Percentiles rank a stretch among this genome's conserved stretches.
These are phyloP conservation scores for Ips typographus DNA, from an alignment of 1,140 invertebrate genomes.

Conservation along the genomic window DNA sequence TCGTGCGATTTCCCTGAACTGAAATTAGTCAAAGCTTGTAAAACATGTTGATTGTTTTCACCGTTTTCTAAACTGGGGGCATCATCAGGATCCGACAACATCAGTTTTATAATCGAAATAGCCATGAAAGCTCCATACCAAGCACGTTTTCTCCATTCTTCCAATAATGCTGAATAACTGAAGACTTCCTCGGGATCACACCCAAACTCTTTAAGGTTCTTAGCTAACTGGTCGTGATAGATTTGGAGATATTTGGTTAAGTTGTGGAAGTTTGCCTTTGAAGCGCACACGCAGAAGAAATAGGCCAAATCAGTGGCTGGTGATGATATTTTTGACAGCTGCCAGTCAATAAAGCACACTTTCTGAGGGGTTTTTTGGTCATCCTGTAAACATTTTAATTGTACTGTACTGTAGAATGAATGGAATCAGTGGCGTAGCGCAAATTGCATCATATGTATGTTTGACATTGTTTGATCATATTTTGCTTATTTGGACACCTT, in stretches of 20 bases:
- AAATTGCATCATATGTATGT: too few species aligned
- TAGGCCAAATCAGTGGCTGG: conserved; percentile 60
- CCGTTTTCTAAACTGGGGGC: background rate
- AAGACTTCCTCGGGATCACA: conserved; percentile 53
- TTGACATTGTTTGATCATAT: too few species aligned
- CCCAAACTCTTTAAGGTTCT: conserved; percentile 40
- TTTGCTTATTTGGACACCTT: too few species aligned
- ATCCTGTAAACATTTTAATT: background rate
- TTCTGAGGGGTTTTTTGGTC: conserved; percentile 11
- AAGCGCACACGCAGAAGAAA: conserved; percentile 57
- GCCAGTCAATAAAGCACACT: conserved; percentile 57
- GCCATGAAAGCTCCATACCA: conserved; percentile 49
- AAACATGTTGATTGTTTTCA: background rate
- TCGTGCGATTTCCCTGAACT: background rate
- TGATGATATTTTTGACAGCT: conserved; percentile 56
- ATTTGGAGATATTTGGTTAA: conserved; percentile 33
- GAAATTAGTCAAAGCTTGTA: background rate
- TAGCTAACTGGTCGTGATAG: conserved; percentile 36
- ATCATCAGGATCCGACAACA: conserved; percentile 25
- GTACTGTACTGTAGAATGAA: too few species aligned
- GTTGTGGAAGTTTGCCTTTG: conserved; percentile 44
- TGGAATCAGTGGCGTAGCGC: too few species aligned
- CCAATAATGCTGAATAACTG: conserved; percentile 51
- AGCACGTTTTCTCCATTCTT: conserved; percentile 48
- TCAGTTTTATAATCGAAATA: conserved; percentile 47